Evolutionary conservation across 2,113 vertebrate genomes (phyloP).

Genomic region (Xiphorhynchus elegans): DNA sequence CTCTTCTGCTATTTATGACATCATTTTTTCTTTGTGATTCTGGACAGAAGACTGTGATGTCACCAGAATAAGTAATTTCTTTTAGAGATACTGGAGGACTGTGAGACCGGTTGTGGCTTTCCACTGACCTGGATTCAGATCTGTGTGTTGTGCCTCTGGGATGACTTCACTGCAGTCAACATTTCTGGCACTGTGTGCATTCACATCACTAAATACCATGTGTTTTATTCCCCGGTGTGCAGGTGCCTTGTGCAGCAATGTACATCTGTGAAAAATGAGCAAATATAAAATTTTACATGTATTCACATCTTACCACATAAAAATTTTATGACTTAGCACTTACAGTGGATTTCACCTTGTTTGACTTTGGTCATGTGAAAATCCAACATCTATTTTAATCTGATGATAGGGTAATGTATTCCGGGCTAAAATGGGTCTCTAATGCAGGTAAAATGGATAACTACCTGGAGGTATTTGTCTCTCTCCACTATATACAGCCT

Average conservation of each 20-base stretch:
- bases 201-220: background rate
- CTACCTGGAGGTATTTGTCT: background rate
- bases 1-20: background rate
- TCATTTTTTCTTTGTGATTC: background rate
- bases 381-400: background rate
- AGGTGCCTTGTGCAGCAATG: rapidly evolving
- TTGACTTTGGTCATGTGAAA: background rate
- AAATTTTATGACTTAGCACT: constrained; percentile 16
- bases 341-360: constrained; percentile 1
- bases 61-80: background rate
- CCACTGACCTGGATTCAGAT: background rate
- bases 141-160: background rate
- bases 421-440: background rate
- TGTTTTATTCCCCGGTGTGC: background rate
- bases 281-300: background rate
- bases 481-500: background rate
- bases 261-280: background rate
- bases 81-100: background rate
- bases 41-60: background rate
- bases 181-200: background rate
- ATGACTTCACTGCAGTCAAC: background rate
- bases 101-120: background rate
- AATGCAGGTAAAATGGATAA: background rate
- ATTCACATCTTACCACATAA: constrained; percentile 4
- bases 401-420: background rate